Base-by-base conservation (phyloP, 1,140 invertebrate species). In the Drosophila parabipectinata region DNA sequence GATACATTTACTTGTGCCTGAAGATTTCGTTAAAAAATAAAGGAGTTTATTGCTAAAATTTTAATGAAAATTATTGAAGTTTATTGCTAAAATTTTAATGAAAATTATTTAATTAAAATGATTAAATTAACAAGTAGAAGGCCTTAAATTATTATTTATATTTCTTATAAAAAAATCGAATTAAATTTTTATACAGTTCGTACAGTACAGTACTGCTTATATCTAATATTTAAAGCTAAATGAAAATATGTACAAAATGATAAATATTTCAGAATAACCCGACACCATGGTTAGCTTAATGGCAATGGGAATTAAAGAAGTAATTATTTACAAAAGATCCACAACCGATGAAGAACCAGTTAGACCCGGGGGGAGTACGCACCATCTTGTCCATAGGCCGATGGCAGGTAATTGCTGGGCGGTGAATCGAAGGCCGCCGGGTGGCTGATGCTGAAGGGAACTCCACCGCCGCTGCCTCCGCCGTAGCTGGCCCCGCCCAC, bases 361-460 rank as follows among this genome's bases (percentile, higher is more conserved):
- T 47, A 14, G 24, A 30, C n/a, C 8, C 26, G 8, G 12, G 15
- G n/a, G 14, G 41, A 12, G 44, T 91, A 91, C 90, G 76, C 83
- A 91, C 90, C 90, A 73, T 91, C 90, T 76, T 90, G 83, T 82
- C 87, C 90, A 64, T 91, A 91, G 54, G 66, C 76, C 54, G 83
- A 85, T 72, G 90, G 90, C 78, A 91, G 72, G 52, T 91, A 91
- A 32, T 91, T 91, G 76, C 69, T 91, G 37, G 77, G 71, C 21
- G 90, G 90, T 50, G 87, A 84, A 52, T 91, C 90, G 45, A 91
- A 91, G 66, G 90, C 85, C 32, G 80, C 90, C 60, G 71, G 60
- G 69, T 91, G 90, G 21, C 85, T 79, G 2, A 88, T 67, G 61
- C 77, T 78, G 50, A 89, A 91, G 12, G 90, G 90, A 14, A 87